A percentile compares a stretch with the other conserved stretches of the same genome.
phyloP scores from a whole-genome alignment of 2,888 invertebrate genomes.

The Mechanitis messenoides region DNA sequence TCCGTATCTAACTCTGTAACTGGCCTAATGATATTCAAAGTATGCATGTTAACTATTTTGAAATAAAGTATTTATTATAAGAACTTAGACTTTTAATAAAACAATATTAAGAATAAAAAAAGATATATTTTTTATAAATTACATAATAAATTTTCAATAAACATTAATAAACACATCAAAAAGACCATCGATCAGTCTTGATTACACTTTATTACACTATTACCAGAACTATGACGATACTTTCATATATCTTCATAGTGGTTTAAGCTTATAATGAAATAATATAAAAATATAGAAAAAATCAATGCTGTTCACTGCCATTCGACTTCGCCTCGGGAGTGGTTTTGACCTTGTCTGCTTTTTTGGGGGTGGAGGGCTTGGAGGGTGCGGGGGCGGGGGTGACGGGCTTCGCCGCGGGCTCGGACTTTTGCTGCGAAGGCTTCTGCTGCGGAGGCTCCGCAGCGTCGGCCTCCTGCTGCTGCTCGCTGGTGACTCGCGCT shows the following conservation, averaged over 20 bases:
- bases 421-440: slow-evolving; percentile 38
- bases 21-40: background rate
- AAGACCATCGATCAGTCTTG: slow-evolving; percentile 32
- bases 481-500: slow-evolving; percentile 59
- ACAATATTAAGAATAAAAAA: slow-evolving; percentile 15
- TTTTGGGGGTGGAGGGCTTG: slow-evolving; percentile 50
- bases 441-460: slow-evolving; percentile 26
- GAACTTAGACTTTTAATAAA: slow-evolving; percentile 19
- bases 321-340: slow-evolving; percentile 62
- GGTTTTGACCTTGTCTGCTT: slow-evolving; percentile 50
- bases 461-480: slow-evolving; percentile 46
- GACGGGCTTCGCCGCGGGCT: slow-evolving; percentile 29
- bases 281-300: slow-evolving; percentile 21
- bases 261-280: slow-evolving; percentile 32
- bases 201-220: slow-evolving; percentile 27
- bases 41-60: slow-evolving; percentile 13
- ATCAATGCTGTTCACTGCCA: slow-evolving; percentile 40
- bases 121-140: slow-evolving; percentile 19
- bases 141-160: slow-evolving; percentile 21
- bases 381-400: slow-evolving; percentile 31
- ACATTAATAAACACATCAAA: slow-evolving; percentile 25
- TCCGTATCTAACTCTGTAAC: background rate
- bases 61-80: slow-evolving; percentile 16
- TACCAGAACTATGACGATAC: slow-evolving; percentile 57
- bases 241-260: slow-evolving; percentile 51